phyloP scores from a whole-genome alignment of 2,113 vertebrate species.

The Alouatta palliata region DNA sequence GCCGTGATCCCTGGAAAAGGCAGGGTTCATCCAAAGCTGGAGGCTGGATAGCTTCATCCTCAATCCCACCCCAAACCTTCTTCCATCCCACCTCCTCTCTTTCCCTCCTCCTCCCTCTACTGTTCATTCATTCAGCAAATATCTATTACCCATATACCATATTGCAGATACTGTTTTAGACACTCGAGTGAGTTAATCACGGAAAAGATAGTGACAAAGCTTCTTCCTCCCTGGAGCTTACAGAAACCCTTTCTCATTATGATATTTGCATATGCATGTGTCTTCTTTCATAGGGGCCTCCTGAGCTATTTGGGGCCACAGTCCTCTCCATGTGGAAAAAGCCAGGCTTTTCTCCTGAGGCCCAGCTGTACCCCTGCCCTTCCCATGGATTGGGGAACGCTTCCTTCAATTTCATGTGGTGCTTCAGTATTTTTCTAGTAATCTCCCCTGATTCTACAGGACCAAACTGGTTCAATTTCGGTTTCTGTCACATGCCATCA shows the following conservation, averaged over 20 bases:
- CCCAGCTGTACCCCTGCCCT: no score
- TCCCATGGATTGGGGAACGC: neutral
- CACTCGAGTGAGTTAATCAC: neutral
- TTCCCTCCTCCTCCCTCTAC: neutral
- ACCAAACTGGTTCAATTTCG: neutral
- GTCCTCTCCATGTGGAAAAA: neutral
- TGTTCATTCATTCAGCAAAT: neutral
- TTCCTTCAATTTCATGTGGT: neutral
- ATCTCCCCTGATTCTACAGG: neutral
- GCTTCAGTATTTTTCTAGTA: neutral
- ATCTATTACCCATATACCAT: neutral
- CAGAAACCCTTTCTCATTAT: neutral
- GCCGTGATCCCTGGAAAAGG: no score
- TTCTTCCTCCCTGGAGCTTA: neutral
- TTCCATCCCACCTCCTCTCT: neutral
- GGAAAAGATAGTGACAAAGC: neutral
- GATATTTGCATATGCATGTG: neutral
- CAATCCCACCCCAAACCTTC: no score
- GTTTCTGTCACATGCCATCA: neutral
- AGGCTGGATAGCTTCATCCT: neutral
- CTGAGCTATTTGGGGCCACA: neutral
- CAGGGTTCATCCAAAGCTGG: neutral
- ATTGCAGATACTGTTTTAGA: neutral
- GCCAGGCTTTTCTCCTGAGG: neutral
- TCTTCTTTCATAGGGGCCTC: neutral